Evolutionary conservation across 2,888 invertebrate species (phyloP).

Genomic region (Neoascia interrupta): DNA sequence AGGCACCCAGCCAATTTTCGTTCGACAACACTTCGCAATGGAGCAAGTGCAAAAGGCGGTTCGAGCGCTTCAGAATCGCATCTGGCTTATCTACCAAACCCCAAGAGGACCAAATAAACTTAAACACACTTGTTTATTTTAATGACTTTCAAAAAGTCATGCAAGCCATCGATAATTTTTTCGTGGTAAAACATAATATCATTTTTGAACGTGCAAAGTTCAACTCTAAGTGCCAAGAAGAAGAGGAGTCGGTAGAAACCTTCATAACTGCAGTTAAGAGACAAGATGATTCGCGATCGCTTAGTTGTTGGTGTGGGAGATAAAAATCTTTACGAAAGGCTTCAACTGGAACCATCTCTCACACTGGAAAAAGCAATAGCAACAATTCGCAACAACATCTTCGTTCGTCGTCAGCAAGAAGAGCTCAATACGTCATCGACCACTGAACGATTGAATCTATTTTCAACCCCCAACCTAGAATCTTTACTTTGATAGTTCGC

Average conservation of each 20-base stretch:
- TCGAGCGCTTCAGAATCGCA: not conserved
- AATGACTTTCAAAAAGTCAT: too few relatives aligned
- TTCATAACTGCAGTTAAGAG: not conserved
- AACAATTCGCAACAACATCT: conserved; percentile 2
- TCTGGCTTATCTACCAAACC: not conserved
- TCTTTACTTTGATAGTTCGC: too few relatives aligned
- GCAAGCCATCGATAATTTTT: not conserved
- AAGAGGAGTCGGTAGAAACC: conserved; percentile 6
- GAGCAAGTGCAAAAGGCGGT: not conserved
- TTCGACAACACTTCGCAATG: too few relatives aligned
- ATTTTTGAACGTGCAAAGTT: conserved; percentile 10
- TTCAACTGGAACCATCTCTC: conserved; percentile 13
- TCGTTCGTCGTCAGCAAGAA: conserved; percentile 15
- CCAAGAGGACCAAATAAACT: conserved; percentile 2
- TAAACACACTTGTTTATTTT: not conserved
- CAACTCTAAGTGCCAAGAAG: conserved; percentile 11
- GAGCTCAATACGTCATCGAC: conserved; percentile 9
- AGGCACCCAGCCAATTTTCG: too few relatives aligned
- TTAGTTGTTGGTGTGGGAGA: conserved; percentile 10
- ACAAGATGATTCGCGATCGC: conserved; percentile 7
- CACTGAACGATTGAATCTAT: too few relatives aligned
- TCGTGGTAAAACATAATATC: not conserved
- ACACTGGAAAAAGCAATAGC: conserved; percentile 14
- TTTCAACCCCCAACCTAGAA: too few relatives aligned
- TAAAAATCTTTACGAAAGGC: conserved; percentile 2